These are phyloP conservation scores for Hyppa rectilinea DNA, from an alignment of 2,888 invertebrate species.

Conservation along the genomic window DNA sequence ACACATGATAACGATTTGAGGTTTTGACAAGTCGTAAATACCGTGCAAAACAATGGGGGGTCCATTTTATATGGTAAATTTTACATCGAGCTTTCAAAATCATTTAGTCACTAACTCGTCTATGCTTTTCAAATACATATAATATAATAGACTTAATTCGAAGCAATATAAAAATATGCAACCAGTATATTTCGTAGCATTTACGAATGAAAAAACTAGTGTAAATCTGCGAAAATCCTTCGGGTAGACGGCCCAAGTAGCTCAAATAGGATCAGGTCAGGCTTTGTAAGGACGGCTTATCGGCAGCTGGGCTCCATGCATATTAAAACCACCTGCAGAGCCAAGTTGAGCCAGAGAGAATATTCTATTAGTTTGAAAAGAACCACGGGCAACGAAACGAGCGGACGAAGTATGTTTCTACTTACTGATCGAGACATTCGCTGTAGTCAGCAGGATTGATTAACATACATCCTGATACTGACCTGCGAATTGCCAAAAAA, in stretches of 20 bases:
- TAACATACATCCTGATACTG: too few species aligned
- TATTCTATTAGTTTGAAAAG: constrained; percentile 75
- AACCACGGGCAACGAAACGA: constrained; percentile 42
- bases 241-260: constrained; percentile 72
- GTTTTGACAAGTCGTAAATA: too few species aligned
- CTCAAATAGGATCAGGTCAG: constrained; percentile 84
- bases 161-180: constrained; percentile 31
- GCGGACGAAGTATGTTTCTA: not conserved
- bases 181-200: constrained; percentile 52
- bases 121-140: constrained; percentile 7
- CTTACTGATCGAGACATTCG: not conserved
- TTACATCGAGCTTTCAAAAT: not conserved
- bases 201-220: constrained; percentile 67
- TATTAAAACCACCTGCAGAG: constrained; percentile 81
- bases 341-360: constrained; percentile 74
- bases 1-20: too few species aligned
- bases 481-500: too few species aligned
- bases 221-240: constrained; percentile 78
- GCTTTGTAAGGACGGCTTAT: constrained; percentile 82
- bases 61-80: too few species aligned
- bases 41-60: too few species aligned
- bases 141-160: constrained; percentile 7
- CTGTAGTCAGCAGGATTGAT: too few species aligned
- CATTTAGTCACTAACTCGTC: not conserved
- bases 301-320: constrained; percentile 82